Evolutionary conservation across 2,888 invertebrate species (phyloP).

Genomic region (Ichneumoninae sp.): DNA sequence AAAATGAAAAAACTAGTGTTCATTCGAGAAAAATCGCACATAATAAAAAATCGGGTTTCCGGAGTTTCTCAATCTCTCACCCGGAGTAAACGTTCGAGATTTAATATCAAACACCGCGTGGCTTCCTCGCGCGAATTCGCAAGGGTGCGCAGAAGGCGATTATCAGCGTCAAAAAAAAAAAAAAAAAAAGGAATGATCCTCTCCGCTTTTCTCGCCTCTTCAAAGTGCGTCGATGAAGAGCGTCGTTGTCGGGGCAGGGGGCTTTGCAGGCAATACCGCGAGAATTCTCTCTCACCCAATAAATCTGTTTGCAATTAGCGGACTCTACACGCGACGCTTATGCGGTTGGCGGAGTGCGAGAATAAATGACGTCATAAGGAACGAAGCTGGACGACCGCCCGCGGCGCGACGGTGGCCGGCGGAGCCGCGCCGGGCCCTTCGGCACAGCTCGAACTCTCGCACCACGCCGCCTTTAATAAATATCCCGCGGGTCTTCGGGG

Average conservation of each 20-base stretch:
- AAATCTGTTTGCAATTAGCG: slow-evolving; percentile 84
- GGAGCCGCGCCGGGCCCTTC: slow-evolving; percentile 38
- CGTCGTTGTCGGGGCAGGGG: slow-evolving; percentile 10
- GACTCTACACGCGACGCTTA: slow-evolving; percentile 78
- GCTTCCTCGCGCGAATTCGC: slow-evolving; percentile 32
- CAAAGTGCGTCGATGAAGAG: slow-evolving; percentile 8
- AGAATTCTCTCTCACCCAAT: slow-evolving; percentile 74
- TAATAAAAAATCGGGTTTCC: slow-evolving; percentile 8
- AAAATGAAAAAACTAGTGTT: too few relatives aligned
- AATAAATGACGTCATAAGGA: slow-evolving; percentile 82
- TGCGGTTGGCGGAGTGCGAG: slow-evolving; percentile 71
- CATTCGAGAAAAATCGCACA: neutral
- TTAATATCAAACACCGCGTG: slow-evolving; percentile 45
- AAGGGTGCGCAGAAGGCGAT: neutral
- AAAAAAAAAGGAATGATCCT: slow-evolving; percentile 1
- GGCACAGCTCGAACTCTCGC: slow-evolving; percentile 52
- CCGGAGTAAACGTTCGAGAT: slow-evolving; percentile 26
- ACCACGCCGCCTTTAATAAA: slow-evolving; percentile 74
- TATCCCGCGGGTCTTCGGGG: slow-evolving; percentile 73
- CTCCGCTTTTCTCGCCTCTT: slow-evolving; percentile 15
- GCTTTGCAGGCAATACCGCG: slow-evolving; percentile 33
- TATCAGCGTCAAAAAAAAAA: slow-evolving; percentile 3
- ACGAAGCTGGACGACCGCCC: slow-evolving; percentile 74
- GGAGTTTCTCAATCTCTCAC: neutral
- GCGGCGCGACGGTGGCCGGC: slow-evolving; percentile 53